Conservation (phyloP, 2,113 vertebrate species). For the Eptesicus fuscus region DNA sequence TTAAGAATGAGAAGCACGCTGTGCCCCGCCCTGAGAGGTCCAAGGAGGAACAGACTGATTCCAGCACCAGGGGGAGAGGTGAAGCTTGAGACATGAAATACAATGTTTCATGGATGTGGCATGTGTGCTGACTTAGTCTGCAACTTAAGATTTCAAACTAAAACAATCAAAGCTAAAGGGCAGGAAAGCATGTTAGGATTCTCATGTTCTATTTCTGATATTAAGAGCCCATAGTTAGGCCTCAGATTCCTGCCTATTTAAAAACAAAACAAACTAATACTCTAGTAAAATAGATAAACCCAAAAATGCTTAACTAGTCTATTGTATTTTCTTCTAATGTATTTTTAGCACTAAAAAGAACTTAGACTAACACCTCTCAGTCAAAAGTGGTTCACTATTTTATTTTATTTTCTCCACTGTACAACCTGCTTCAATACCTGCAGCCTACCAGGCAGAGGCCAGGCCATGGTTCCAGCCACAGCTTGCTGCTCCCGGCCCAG, state of each 20-base stretch:
- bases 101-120: not conserved
- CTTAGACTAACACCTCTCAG: not conserved
- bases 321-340: not conserved
- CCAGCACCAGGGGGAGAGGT: not conserved
- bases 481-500: not conserved
- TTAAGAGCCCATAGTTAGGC: not conserved
- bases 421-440: not conserved
- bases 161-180: not conserved
- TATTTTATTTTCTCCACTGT: not conserved
- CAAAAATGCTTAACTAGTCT: not conserved
- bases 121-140: not conserved
- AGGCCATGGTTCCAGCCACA: not conserved
- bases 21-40: not conserved
- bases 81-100: not conserved
- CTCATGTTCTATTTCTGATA: not conserved
- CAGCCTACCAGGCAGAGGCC: not conserved
- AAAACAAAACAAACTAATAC: not conserved
- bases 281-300: not conserved
- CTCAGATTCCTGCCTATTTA: not conserved
- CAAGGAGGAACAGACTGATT: not conserved
- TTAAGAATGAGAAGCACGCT: not conserved
- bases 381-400: not conserved
- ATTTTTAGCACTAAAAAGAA: not conserved
- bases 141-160: not conserved
- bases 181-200: not conserved